A percentile compares a stretch with the other conserved stretches of the same genome.
phyloP scores from a whole-genome alignment of 2,797 vertebrate species.

The Diglossa cyanea region DNA sequence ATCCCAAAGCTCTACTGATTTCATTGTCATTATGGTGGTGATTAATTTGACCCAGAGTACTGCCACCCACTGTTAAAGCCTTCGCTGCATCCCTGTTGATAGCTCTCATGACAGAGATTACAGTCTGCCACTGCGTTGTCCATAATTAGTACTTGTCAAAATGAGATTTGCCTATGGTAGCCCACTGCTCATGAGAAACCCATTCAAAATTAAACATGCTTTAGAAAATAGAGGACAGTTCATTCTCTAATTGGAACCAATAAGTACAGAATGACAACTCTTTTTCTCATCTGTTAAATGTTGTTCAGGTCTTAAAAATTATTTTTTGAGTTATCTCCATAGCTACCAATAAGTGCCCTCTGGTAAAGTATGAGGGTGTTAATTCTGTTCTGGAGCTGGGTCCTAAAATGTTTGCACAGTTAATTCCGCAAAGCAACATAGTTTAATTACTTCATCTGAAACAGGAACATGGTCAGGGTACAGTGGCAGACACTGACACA shows the following conservation, averaged over 20 bases:
- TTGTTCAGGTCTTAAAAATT: neutral
- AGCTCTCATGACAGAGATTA: conserved; percentile 64
- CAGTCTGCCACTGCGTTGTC: conserved; percentile 24
- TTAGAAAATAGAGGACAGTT: conserved; percentile 19
- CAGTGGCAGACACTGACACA: neutral
- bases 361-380: neutral
- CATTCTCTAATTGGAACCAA: conserved; percentile 36
- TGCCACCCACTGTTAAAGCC: conserved; percentile 64
- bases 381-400: neutral
- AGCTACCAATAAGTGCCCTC: neutral
- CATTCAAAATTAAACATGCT: conserved; percentile 33
- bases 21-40: conserved; percentile 59
- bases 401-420: neutral
- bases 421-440: neutral
- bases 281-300: neutral
- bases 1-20: conserved; percentile 66
- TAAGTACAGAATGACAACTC: neutral
- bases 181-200: conserved; percentile 24
- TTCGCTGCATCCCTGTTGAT: conserved; percentile 29
- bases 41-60: conserved; percentile 65
- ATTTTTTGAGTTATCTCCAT: neutral
- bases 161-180: conserved; percentile 35
- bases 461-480: neutral
- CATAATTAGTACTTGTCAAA: conserved; percentile 57
- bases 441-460: neutral